Evolutionary conservation across 2,797 vertebrate species (phyloP), one percentile per base, ranked within the genome.

Genomic region (Apogon hyalosoma): DNA sequence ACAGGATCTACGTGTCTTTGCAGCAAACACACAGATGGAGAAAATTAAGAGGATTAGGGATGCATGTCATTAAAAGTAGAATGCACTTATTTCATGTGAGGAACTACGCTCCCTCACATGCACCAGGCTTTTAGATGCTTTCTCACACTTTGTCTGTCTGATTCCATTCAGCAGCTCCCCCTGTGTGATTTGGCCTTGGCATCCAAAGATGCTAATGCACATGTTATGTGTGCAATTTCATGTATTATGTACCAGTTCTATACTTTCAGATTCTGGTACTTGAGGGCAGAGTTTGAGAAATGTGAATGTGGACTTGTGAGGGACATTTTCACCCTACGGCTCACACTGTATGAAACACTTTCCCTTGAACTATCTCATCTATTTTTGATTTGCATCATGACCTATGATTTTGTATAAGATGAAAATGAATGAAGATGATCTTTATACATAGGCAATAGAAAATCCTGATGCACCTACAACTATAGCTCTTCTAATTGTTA

Each of bases 71-170:
- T 53, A 11, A 42, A 21, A 67, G 50, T 45, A 16, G 69, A 52
- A 47, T 56, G 73, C 58, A 56, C 59, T 54, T 38, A 45, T 5
- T 64, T 31, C 64, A 43, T 67, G 54, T 47, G n/a, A 55, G 15
- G 19, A 41, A 18, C 15, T 8, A 9, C 41, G 0, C 51, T 67
- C 11, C 13, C 13, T 58, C 2, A 55, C 62, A 66, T 42, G 56
- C 60, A 45, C 68, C 14, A 50, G 61, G 71, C 66, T 79, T 82
- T 78, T 60, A 59, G 59, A 46, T 24, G 19, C 39, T 61, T 62
- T 61, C 64, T 49, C 39, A 40, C 38, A 62, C 55, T 21, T 19
- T 48, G 21, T 67, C 24, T 69, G 36, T 48, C 59, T 53, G 19
- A 14, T 55, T 74, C 14, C 62, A 48, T 71, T 61, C 41, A 31